Percentiles rank a stretch among this genome's conserved stretches.
Conservation (phyloP, 2,113 vertebrate species). For the Neolamprologus cancellatus region DNA sequence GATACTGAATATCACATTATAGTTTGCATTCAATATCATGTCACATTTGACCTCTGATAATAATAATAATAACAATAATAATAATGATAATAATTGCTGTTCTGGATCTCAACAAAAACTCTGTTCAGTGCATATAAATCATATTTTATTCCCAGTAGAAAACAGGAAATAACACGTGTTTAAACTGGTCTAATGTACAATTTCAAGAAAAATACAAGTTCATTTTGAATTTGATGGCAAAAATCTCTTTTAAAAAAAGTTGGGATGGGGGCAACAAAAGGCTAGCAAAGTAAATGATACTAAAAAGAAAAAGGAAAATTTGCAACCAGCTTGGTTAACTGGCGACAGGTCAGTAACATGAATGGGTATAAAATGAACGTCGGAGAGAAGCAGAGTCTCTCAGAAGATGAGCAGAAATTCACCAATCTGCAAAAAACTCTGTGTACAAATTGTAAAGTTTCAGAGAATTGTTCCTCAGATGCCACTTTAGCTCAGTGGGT, state of each 20-base stretch:
- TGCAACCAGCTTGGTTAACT: not conserved
- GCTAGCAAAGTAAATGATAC: not conserved
- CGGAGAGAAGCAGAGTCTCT: not conserved
- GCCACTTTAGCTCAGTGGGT: not conserved
- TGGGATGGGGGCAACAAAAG: not conserved
- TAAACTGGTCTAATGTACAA: not conserved
- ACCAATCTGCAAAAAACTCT: not conserved
- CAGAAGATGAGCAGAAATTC: not conserved
- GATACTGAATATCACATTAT: not conserved
- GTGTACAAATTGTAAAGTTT: not conserved
- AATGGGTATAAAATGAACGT: not conserved
- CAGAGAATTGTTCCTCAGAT: not conserved
- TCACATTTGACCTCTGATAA: not conserved
- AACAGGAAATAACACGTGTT: not conserved
- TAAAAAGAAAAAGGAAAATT: not conserved
- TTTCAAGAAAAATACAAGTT: not conserved
- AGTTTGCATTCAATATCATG: not conserved
- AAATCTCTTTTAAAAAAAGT: not conserved
- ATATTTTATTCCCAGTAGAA: not conserved
- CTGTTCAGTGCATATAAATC: not conserved
- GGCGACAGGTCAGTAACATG: not conserved
- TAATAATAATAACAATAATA: not conserved
- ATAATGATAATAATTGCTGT: not conserved
- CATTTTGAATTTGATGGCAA: not conserved
- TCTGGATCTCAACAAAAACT: not conserved